Conservation (phyloP, 2,113 vertebrate genomes). For the Thryonomys swinderianus region DNA sequence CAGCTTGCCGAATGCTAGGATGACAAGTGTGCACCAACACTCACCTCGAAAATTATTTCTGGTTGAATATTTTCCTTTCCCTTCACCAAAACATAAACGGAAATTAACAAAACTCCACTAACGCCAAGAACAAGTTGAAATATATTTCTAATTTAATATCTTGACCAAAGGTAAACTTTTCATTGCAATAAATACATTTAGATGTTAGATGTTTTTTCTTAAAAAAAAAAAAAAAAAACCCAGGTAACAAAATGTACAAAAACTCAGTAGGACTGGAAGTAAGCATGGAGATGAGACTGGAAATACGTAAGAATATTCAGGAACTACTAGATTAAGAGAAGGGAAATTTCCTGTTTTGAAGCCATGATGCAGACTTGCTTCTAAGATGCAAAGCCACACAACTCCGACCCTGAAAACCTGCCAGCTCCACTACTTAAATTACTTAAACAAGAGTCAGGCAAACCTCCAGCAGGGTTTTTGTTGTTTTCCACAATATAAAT, state of each 20-base stretch:
- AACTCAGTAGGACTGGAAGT: neutral
- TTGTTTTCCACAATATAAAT: neutral
- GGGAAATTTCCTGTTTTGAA: neutral
- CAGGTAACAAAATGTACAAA: neutral
- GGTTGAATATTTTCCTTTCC: constrained; percentile 16
- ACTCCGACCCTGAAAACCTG: neutral
- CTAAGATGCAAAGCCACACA: neutral
- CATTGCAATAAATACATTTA: neutral
- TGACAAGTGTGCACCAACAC: neutral
- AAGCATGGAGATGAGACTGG: neutral
- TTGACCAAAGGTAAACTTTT: constrained; percentile 19
- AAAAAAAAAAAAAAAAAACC: neutral
- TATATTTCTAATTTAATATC: neutral
- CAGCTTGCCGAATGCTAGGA: neutral
- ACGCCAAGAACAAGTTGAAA: neutral
- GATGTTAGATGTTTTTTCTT: neutral
- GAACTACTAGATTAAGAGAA: neutral
- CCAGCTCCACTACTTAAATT: neutral
- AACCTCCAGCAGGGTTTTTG: neutral
- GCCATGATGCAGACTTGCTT: neutral
- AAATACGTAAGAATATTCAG: neutral
- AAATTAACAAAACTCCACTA: neutral
- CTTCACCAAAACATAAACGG: constrained; percentile 17
- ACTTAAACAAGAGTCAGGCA: neutral
- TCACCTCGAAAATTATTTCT: neutral